Base-by-base conservation (phyloP, 2,113 vertebrate species). In the Aplodontia rufa region DNA sequence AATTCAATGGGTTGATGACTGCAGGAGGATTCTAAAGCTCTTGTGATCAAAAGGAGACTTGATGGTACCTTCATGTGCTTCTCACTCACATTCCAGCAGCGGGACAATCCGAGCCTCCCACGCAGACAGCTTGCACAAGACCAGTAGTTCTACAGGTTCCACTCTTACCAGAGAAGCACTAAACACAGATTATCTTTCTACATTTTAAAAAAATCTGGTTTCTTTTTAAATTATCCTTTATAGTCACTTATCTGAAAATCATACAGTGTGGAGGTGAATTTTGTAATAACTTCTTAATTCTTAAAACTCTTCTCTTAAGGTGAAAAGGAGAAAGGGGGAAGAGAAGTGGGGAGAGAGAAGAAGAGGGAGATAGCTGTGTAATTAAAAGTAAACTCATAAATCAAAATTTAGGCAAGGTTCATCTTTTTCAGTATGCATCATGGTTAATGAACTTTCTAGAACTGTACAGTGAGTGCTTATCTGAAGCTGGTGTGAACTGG, bases 1-100 rank as follows among this genome's bases (percentile, higher is more conserved):
- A 97, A 82, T 6, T 95, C 96, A 71, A 68, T 94, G 87, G 96
- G 92, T 22, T 5, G 62, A 82, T 96, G 79, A 96, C 92, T 96
- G 45, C 9, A 53, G 42, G 0, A 22, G 47, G 35, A 47, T 62
- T 90, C 87, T 79, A 87, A 95, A 55, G 93, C 55, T 72, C 78
- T 45, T 84, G 80, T 94, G 85, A 97, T 97, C 91, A 91, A 66
- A 0, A 0, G 7, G 47, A 93, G 74, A n/a, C 74, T 81, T 24
- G 0, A 19, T 76, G 22, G 93, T 93, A 76, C 89, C 97, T 78
- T 91, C 85, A 40, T 84, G 55, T 89, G 93, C 30, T 88, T 64
- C 47, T 69, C 45, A 76, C 68, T 42, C 71, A 30, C 37, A 35
- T 58, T 96, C 72, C 93, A 72, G 68, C 30, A 17, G 49, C 30